Conservation (phyloP, 2,113 vertebrate species). For the Halcyon malimbica region DNA sequence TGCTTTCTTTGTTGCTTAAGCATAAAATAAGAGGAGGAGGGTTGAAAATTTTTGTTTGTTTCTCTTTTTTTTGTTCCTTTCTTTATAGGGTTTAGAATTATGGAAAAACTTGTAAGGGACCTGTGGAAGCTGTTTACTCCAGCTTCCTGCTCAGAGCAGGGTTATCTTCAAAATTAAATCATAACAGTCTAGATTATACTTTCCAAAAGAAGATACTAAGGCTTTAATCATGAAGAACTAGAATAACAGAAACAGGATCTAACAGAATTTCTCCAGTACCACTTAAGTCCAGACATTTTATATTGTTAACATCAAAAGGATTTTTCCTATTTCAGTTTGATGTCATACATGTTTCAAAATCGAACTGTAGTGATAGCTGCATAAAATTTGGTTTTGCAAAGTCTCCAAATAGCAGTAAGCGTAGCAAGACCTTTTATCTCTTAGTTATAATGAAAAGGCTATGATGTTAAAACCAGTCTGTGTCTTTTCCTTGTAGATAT, state of each 20-base stretch:
- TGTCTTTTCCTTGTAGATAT: conserved; percentile 73
- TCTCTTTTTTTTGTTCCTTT: neutral
- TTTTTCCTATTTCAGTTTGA: neutral
- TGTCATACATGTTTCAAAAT: neutral
- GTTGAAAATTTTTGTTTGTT: neutral
- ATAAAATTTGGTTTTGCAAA: neutral
- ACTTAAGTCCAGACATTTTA: neutral
- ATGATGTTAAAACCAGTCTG: neutral
- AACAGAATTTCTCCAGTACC: neutral
- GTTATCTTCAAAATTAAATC: neutral
- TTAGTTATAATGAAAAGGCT: neutral
- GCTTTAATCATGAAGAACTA: neutral
- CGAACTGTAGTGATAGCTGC: neutral
- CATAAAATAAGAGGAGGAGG: neutral
- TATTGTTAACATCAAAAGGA: neutral
- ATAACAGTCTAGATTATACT: neutral
- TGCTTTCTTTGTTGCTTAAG: neutral
- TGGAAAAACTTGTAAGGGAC: neutral
- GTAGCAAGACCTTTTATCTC: neutral
- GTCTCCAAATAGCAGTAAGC: neutral
- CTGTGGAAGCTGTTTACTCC: neutral
- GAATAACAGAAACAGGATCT: neutral
- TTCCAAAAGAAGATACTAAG: neutral
- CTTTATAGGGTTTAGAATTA: neutral
- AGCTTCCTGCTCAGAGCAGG: neutral